A percentile compares a stretch with the other conserved stretches of the same genome.
phyloP scores from a whole-genome alignment of 2,113 vertebrate species.

The Anseranas semipalmata region DNA sequence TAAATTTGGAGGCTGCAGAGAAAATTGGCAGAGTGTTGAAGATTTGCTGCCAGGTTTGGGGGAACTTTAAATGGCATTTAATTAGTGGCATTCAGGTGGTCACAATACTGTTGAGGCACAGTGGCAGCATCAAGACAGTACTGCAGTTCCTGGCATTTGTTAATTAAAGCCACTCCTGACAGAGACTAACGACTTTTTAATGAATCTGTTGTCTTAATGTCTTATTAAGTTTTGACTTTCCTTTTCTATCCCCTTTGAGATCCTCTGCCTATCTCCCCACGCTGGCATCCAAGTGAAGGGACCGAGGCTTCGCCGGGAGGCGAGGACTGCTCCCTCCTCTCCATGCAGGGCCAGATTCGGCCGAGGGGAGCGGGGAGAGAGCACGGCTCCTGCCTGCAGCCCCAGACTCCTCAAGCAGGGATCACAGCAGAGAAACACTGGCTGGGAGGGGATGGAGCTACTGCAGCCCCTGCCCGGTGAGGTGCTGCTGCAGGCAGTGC shows the following conservation, averaged over 20 bases:
- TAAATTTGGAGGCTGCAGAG: background rate
- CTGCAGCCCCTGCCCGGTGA: background rate
- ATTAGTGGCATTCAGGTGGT: slow-evolving; percentile 65
- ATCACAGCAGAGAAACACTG: accelerated
- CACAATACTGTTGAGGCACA: slow-evolving; percentile 23
- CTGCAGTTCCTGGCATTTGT: slow-evolving; percentile 47
- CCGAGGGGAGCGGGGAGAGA: background rate
- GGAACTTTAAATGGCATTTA: slow-evolving; percentile 65
- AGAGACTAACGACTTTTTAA: slow-evolving; percentile 66
- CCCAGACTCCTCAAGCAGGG: background rate
- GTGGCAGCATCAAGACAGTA: background rate
- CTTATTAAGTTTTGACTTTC: slow-evolving; percentile 34
- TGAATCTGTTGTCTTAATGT: slow-evolving; percentile 57
- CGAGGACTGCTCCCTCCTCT: background rate
- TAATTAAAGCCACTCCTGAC: slow-evolving; percentile 69
- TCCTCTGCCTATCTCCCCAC: background rate
- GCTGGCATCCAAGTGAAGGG: accelerated
- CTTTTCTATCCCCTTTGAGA: background rate
- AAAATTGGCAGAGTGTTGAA: slow-evolving; percentile 29
- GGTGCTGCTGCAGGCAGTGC: background rate
- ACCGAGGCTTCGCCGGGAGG: accelerated
- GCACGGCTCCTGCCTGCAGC: background rate
- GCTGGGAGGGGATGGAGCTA: background rate
- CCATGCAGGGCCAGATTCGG: background rate
- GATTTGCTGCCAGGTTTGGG: slow-evolving; percentile 56